Evolutionary conservation across 2,113 vertebrate genomes (phyloP).

Genomic region (Cyanistes caeruleus): DNA sequence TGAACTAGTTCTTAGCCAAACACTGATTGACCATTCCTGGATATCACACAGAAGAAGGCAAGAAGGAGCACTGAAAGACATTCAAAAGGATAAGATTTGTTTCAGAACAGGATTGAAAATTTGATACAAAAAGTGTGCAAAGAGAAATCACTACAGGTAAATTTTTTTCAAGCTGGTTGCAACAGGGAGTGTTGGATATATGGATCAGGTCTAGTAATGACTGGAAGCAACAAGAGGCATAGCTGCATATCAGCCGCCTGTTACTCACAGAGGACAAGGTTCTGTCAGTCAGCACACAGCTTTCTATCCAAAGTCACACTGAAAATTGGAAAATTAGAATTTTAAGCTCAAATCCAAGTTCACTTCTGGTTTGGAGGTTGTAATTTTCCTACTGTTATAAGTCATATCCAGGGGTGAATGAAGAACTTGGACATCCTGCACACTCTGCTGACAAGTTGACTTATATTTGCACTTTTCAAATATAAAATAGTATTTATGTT

Average conservation of each 20-base stretch:
- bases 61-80: neutral
- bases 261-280: neutral
- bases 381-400: neutral
- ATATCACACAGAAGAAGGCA: neutral
- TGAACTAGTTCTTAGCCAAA: neutral
- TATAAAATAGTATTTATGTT: neutral
- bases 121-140: neutral
- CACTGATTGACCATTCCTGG: neutral
- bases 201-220: neutral
- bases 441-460: neutral
- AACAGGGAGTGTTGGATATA: rapidly evolving
- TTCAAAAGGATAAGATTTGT: neutral
- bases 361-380: neutral
- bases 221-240: neutral
- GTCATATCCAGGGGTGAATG: neutral
- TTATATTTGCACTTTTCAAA: neutral
- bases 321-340: neutral
- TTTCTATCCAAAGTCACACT: neutral
- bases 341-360: neutral
- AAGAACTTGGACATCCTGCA: neutral
- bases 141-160: neutral
- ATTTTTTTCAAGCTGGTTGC: neutral
- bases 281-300: neutral
- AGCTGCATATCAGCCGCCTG: neutral
- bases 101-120: neutral